Evolutionary conservation across 2,888 invertebrate species (phyloP), one percentile per base, ranked within the genome.

Genomic region (Rosalia funebris): DNA sequence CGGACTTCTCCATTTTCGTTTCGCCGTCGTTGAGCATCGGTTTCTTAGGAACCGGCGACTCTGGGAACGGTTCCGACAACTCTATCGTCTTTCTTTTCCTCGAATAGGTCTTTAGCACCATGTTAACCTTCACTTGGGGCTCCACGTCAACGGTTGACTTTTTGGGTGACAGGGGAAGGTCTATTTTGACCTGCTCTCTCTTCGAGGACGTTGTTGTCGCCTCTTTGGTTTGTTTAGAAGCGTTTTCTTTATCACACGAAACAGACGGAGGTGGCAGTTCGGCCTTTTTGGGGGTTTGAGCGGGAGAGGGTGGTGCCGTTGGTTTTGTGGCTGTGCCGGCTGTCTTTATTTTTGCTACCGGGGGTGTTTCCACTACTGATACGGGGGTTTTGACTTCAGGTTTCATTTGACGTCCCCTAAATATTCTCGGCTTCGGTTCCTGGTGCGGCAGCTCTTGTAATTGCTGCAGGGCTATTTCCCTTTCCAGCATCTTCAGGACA

Each of bases 391-490:
- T 56, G 2, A 34, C 20, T 10, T 44, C 10, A 14, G 19, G 4
- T 16, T 53, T 66, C 1, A 25, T 15, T 3, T 37, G 56, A 19
- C 63, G 50, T n/a, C 60, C 57, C 45, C 58, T 65, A 32, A 63
- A 48, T 14, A 65, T 53, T 11, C 65, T 56, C 36, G 58, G 63
- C 41, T 60, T 71, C 1, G 73, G 72, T 1, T 59, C 54, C 39
- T 71, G 62, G 54, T 62, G 62, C 0, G 85, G 84, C 15, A 85
- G 73, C 65, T 85, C 85, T 32, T 82, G 78, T 2, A 87, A 78
- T 68, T 87, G 87, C 67, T 86, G 85, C 44, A 87, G 70, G 1
- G 87, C 87, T 14, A 86, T 77, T 75, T 86, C 84, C 15, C 84
- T 78, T 72, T 86, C 86, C 20, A 82, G 68, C 12, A 81, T 74